These are phyloP conservation scores for Smittia sp. DNA, from an alignment of 2,888 invertebrate species.

Conservation along the genomic window DNA sequence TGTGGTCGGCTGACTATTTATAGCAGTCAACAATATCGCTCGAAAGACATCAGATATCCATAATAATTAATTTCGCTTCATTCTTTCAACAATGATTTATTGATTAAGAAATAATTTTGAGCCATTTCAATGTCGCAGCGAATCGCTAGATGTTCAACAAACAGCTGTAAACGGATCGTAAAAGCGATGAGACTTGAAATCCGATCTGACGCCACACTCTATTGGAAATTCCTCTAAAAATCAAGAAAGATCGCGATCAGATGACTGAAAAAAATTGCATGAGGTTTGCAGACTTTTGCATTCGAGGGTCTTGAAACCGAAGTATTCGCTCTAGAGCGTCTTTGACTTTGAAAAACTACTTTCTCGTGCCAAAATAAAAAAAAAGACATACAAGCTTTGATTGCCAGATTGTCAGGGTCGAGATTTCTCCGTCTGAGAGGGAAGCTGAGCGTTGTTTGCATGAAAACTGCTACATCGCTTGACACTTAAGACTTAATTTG, in stretches of 20 bases:
- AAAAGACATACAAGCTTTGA: not conserved
- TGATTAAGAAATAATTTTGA: slow-evolving; percentile 19
- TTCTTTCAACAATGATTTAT: slow-evolving; percentile 20
- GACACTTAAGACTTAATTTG: not conserved
- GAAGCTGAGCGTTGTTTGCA: not conserved
- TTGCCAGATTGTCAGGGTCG: slow-evolving; percentile 7
- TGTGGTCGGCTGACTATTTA: not conserved
- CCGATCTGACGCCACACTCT: no score
- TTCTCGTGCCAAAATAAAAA: slow-evolving; percentile 34
- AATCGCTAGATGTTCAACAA: not conserved
- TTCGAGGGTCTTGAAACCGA: not conserved
- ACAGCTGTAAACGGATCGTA: not conserved
- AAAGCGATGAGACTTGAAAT: not conserved
- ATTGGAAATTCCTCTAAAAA: no score
- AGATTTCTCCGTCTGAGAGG: not conserved
- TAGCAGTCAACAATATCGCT: not conserved
- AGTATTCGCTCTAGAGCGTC: not conserved
- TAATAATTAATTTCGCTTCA: slow-evolving; percentile 19
- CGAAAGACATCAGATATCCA: not conserved
- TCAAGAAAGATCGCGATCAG: not conserved
- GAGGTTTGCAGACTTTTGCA: no score
- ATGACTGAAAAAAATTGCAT: no score
- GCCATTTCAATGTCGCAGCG: slow-evolving; percentile 17
- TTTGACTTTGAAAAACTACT: slow-evolving; percentile 32
- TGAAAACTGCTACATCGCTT: not conserved